phyloP scores from a whole-genome alignment of 2,797 vertebrate genomes.

The Gobio occitaniae region DNA sequence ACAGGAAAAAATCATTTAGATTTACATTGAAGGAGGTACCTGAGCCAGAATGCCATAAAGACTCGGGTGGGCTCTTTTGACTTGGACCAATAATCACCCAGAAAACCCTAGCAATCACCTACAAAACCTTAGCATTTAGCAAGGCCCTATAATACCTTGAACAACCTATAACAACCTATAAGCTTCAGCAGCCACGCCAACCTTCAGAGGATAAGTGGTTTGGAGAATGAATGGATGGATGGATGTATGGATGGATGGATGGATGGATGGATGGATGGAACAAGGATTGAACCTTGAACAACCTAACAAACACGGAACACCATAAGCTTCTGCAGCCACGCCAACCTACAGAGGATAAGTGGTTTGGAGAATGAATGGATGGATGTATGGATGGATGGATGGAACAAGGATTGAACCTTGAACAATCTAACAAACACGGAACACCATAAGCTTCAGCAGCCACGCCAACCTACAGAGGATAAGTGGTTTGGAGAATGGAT shows the following conservation, averaged over 20 bases:
- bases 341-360: too few relatives aligned
- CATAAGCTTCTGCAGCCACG: too few relatives aligned
- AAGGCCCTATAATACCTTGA: background rate
- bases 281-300: too few relatives aligned
- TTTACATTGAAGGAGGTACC: background rate
- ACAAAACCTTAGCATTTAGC: background rate
- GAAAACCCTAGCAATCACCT: background rate
- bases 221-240: too few relatives aligned
- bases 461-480: background rate
- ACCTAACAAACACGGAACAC: background rate
- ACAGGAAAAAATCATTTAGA: background rate
- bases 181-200: too few relatives aligned
- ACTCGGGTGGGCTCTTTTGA: background rate
- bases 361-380: too few relatives aligned
- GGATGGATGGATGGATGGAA: too few relatives aligned
- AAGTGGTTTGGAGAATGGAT: background rate
- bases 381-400: too few relatives aligned
- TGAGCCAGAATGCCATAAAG: background rate
- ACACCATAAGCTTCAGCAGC: background rate
- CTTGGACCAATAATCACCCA: background rate
- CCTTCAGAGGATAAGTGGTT: too few relatives aligned
- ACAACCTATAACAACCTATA: background rate
- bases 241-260: too few relatives aligned
- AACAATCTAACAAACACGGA: background rate
- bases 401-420: too few relatives aligned